Base-by-base conservation (phyloP, 1,140 invertebrate species). In the Chironomus tepperi region DNA sequence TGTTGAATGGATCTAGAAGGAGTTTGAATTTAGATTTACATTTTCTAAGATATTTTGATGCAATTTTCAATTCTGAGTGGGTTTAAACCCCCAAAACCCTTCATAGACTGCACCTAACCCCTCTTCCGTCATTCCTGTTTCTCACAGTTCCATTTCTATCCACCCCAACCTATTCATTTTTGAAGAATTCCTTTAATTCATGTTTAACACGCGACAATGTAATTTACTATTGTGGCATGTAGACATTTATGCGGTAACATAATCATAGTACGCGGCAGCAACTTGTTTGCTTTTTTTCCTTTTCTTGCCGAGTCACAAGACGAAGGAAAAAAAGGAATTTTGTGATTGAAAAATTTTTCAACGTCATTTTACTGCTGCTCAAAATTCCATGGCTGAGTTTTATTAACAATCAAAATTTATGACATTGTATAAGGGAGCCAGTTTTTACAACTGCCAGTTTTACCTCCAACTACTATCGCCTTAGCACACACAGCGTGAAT, bases 331-430 rank as follows among this genome's bases (percentile, higher is more conserved):
- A 5, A 34, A 34, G 24, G 24, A 34, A 34, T 34, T 34, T 34
- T 2, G 24, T 34, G 24, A 34, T 34, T 34, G 24, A 34, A 34
- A 34, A 34, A 34, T 34, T 34, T 34, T 34, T 34, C 24, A 34
- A 34, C 24, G 24, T 34, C 24, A 34, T 34, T 34, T 34, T 34
- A 34, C 24, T 34, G 24, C 24, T 34, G n/a, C 3, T 57, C 5
- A 57, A 43, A 57, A 57, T 57, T 57, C 47, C 47, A 57, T 57
- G 3, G 3, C n/a, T 15, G 12, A 70, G 15, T 70, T 70, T 70
- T 70, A 70, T 70, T 70, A 70, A 70, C 65, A 70, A 70, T 70
- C 18, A 70, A 9, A 70, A 70, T 70, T 70, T 70, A 70, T 70
- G 64, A 67, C 16, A 67, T 67, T 57, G 47, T 57, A 57, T 5